Evolutionary conservation across 2,888 invertebrate species (phyloP).

Genomic region (Nomada ferruginata): DNA sequence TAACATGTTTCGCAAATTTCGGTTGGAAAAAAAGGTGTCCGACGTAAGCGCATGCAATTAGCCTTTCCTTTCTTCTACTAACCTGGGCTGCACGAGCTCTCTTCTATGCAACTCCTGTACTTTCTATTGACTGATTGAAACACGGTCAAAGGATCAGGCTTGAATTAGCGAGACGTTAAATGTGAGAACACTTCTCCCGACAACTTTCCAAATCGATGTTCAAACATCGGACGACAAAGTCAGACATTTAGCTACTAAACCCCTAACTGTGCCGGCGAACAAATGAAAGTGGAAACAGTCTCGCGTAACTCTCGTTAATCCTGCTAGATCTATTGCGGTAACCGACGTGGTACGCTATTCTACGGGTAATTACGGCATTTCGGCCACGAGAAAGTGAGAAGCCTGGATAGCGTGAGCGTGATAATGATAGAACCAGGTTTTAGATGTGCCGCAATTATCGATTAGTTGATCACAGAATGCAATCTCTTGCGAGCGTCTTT

Average conservation of each 20-base stretch:
- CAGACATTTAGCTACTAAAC: no score
- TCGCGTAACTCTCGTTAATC: constrained; percentile 55
- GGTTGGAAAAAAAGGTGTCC: neutral
- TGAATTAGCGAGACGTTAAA: neutral
- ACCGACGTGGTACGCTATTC: constrained; percentile 31
- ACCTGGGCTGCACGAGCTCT: constrained; percentile 17
- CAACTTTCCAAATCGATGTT: no score
- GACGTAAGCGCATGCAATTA: neutral
- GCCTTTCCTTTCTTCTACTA: neutral
- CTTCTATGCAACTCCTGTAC: constrained; percentile 2
- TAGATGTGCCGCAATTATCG: neutral
- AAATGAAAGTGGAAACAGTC: constrained; percentile 53
- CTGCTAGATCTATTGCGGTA: constrained; percentile 35
- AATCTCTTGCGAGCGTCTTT: neutral
- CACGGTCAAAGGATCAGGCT: no score
- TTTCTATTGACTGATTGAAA: no score
- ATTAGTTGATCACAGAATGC: neutral
- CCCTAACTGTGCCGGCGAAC: neutral
- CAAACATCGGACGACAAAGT: neutral
- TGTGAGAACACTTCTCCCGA: no score
- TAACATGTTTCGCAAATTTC: constrained; percentile 7
- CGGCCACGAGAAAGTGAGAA: constrained; percentile 37
- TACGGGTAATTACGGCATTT: constrained; percentile 43
- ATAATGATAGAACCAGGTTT: neutral
- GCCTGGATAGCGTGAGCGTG: constrained; percentile 16